A percentile compares a stretch with the other conserved stretches of the same genome.
Evolutionary conservation across 2,888 invertebrate genomes (phyloP).

Genomic region (Homarus gammarus): DNA sequence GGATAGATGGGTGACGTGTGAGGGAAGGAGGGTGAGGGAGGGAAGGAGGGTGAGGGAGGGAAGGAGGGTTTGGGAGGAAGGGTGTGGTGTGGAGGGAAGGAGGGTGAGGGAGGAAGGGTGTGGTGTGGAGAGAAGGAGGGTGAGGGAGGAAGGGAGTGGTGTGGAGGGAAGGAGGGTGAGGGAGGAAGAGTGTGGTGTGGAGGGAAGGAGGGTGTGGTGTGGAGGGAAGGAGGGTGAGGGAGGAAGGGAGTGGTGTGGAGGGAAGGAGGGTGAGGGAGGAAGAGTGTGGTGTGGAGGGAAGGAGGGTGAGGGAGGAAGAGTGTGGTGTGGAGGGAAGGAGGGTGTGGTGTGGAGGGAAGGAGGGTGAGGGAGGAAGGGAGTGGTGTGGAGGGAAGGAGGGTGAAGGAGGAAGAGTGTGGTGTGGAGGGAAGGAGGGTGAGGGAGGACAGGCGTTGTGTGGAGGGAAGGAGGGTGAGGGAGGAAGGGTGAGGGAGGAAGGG

Average conservation of each 20-base stretch:
- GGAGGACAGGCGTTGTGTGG: not conserved
- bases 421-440: constrained; percentile 5
- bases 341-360: not conserved
- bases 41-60: not conserved
- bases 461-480: not conserved
- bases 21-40: constrained; percentile 2
- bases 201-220: too few species aligned
- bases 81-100: not conserved
- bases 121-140: not conserved
- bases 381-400: not conserved
- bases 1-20: too few species aligned
- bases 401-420: constrained; percentile 5
- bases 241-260: not conserved
- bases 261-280: too few species aligned
- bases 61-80: constrained; percentile 7
- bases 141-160: not conserved
- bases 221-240: not conserved
- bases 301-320: constrained; percentile 10
- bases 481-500: not conserved
- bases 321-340: not conserved
- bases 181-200: too few species aligned
- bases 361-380: too few species aligned
- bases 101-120: not conserved
- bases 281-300: too few species aligned
- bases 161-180: too few species aligned